A percentile compares a stretch with the other conserved stretches of the same genome.
phyloP scores from a whole-genome alignment of 2,888 invertebrate species.

The Adineta ricciae region DNA sequence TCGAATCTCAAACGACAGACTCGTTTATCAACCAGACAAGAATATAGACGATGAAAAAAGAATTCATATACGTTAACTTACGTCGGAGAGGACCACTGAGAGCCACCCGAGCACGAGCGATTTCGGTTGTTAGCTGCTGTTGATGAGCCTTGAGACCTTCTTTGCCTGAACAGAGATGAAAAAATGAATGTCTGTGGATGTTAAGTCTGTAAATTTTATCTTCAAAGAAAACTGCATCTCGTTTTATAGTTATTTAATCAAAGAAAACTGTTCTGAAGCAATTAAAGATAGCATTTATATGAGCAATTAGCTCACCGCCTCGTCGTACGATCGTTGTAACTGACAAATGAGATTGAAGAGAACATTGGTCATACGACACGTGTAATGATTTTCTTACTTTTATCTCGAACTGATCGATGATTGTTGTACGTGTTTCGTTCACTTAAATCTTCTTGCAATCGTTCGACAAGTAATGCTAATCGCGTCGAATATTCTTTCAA shows the following conservation, averaged over 20 bases:
- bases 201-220: neutral
- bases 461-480: neutral
- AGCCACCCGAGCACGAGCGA: neutral
- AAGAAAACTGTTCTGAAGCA: neutral
- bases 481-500: neutral
- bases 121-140: neutral
- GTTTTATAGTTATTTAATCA: neutral
- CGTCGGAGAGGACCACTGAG: slow-evolving; percentile 6
- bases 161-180: neutral
- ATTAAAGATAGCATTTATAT: slow-evolving; percentile 1
- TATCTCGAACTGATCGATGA: neutral
- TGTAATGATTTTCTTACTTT: neutral
- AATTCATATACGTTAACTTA: neutral
- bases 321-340: neutral
- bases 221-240: neutral
- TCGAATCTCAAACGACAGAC: neutral
- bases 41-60: neutral
- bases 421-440: neutral
- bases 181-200: neutral
- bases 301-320: neutral
- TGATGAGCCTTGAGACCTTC: slow-evolving; percentile 6
- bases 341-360: neutral
- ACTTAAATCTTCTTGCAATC: slow-evolving; percentile 11
- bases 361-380: too few relatives aligned
- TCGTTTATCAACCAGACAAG: neutral